These are phyloP conservation scores for Meandrusa payeni DNA, from an alignment of 2,888 invertebrate genomes.

Conservation along the genomic window DNA sequence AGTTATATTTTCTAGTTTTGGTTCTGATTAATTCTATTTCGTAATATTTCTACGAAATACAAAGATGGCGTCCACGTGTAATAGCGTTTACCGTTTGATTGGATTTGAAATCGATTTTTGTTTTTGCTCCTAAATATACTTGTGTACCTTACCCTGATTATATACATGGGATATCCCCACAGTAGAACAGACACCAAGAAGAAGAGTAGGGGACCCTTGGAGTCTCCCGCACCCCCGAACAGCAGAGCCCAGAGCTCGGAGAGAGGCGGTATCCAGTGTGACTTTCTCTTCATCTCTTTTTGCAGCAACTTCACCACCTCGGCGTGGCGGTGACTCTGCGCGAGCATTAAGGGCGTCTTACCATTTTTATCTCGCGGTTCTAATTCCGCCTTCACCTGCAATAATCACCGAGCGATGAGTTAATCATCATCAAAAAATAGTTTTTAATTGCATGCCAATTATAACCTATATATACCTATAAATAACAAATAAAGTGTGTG, in stretches of 20 bases:
- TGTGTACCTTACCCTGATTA: constrained; percentile 87
- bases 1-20: too few relatives aligned
- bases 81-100: too few relatives aligned
- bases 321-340: constrained; percentile 92
- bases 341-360: constrained; percentile 94
- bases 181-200: constrained; percentile 92
- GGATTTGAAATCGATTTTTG: too few relatives aligned
- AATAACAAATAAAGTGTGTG: too few relatives aligned
- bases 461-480: too few relatives aligned
- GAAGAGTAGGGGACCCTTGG: constrained; percentile 92
- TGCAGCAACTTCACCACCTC: constrained; percentile 91
- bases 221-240: constrained; percentile 95
- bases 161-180: constrained; percentile 97
- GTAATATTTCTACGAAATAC: too few relatives aligned
- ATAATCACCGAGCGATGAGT: constrained; percentile 23
- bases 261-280: constrained; percentile 92
- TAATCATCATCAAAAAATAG: too few relatives aligned
- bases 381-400: constrained; percentile 90
- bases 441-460: too few relatives aligned
- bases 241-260: constrained; percentile 94
- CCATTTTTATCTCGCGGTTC: constrained; percentile 95
- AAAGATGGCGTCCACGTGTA: too few relatives aligned
- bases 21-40: too few relatives aligned
- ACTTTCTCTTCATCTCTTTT: constrained; percentile 89
- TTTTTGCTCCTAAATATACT: too few relatives aligned